Percentiles rank a stretch among this genome's conserved stretches.
These are phyloP conservation scores for Steatornis caripensis DNA, from an alignment of 2,113 vertebrate species.

Conservation along the genomic window DNA sequence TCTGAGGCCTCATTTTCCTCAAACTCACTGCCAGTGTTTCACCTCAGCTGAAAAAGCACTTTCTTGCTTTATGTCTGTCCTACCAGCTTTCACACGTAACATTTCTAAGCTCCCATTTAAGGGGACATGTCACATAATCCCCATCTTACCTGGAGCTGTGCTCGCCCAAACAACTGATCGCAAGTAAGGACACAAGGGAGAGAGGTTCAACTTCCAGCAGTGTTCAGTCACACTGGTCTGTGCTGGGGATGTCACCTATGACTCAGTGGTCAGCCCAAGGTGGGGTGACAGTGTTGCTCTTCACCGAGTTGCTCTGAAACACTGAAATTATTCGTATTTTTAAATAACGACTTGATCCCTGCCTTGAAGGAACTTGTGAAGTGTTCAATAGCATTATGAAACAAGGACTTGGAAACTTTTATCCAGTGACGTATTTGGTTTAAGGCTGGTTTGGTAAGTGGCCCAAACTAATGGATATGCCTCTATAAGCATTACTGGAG, in stretches of 20 bases:
- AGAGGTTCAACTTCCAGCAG: background rate
- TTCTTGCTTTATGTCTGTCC: background rate
- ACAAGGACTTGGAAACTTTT: background rate
- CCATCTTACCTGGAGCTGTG: background rate
- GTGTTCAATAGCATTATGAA: background rate
- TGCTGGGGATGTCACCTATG: background rate
- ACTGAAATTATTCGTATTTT: background rate
- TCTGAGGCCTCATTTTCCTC: background rate
- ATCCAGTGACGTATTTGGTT: fast-evolving
- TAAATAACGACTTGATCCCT: background rate
- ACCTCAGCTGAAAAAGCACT: background rate
- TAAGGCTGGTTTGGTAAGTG: background rate
- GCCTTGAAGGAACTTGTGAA: background rate
- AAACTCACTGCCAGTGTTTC: background rate
- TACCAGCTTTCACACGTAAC: background rate
- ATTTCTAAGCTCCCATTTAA: background rate
- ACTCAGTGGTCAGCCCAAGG: background rate
- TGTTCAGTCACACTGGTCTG: fast-evolving
- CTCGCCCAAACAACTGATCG: background rate
- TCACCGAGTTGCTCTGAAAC: background rate
- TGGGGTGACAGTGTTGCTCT: background rate
- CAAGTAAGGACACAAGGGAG: background rate
- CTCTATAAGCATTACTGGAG: background rate
- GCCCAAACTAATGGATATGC: background rate
- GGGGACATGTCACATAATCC: background rate